phyloP scores from a whole-genome alignment of 2,113 vertebrate species.

The Gymnocephalus cernua region DNA sequence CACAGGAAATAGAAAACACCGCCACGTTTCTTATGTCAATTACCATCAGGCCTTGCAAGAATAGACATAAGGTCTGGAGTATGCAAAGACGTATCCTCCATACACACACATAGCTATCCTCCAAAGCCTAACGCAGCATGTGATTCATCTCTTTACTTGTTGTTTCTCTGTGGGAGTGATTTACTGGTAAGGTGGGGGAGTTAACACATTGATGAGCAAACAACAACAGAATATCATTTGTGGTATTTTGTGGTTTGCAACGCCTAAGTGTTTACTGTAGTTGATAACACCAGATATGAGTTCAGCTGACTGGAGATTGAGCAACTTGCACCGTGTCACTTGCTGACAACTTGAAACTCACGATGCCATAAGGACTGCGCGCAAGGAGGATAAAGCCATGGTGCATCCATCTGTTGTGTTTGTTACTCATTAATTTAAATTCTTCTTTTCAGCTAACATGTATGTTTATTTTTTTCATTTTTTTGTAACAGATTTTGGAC shows the following conservation, averaged over 20 bases:
- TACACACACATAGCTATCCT: not conserved
- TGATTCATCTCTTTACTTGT: slow-evolving; percentile 41
- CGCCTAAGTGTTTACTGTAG: slow-evolving; percentile 28
- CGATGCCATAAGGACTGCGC: slow-evolving; percentile 58
- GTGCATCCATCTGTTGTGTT: slow-evolving; percentile 70
- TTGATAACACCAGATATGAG: slow-evolving; percentile 65
- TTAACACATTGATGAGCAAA: slow-evolving; percentile 65
- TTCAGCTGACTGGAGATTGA: slow-evolving; percentile 61
- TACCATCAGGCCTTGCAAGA: slow-evolving; percentile 36
- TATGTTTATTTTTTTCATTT: slow-evolving; percentile 5
- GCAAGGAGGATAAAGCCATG: slow-evolving; percentile 54
- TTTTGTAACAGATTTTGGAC: slow-evolving; percentile 44
- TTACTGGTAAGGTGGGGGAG: slow-evolving; percentile 56
- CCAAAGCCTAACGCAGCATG: slow-evolving; percentile 3
- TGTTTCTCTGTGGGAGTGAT: slow-evolving; percentile 65
- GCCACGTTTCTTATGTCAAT: slow-evolving; percentile 46
- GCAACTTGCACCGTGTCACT: slow-evolving; percentile 62
- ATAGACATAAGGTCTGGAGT: slow-evolving; percentile 15
- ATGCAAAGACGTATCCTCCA: not conserved
- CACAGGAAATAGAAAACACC: slow-evolving; percentile 45
- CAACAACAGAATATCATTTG: slow-evolving; percentile 65
- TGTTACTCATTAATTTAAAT: not conserved
- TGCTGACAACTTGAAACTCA: slow-evolving; percentile 61
- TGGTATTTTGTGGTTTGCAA: slow-evolving; percentile 39
- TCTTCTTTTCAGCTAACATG: slow-evolving; percentile 23